Evolutionary conservation across 2,797 vertebrate genomes (phyloP).

Genomic region (Erpetoichthys calabaricus): DNA sequence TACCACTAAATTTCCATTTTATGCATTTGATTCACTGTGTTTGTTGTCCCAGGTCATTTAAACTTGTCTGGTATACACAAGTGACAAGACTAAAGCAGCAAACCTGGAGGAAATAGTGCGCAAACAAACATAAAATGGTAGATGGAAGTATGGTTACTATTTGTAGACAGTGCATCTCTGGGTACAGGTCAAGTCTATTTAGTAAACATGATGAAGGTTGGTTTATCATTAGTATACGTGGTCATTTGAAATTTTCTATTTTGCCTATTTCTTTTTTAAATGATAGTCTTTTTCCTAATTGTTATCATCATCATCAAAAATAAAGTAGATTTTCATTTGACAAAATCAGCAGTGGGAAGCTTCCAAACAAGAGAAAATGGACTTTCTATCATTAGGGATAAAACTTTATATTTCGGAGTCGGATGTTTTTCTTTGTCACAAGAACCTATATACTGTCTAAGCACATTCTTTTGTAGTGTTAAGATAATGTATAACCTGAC

Average conservation of each 20-base stretch:
- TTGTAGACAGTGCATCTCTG: too few species aligned
- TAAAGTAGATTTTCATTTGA: background rate
- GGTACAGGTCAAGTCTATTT: background rate
- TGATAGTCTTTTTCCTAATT: background rate
- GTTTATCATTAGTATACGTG: background rate
- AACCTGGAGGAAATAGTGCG: too few species aligned
- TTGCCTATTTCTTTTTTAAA: slow-evolving; percentile 1
- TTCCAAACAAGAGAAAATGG: background rate
- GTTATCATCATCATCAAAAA: background rate
- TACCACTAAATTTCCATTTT: too few species aligned
- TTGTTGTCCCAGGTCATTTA: too few species aligned
- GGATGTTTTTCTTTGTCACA: background rate
- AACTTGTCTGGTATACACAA: too few species aligned
- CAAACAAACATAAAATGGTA: too few species aligned
- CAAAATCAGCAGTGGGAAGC: slow-evolving; percentile 3
- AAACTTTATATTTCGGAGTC: background rate
- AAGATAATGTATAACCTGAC: slow-evolving; percentile 1
- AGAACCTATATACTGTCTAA: background rate
- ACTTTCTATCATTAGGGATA: slow-evolving; percentile 1
- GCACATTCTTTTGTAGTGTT: background rate
- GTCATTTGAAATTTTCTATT: background rate
- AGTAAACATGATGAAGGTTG: background rate
- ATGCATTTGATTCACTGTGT: too few species aligned
- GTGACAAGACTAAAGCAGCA: too few species aligned
- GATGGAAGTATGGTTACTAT: too few species aligned